A percentile compares a stretch with the other conserved stretches of the same genome.
Evolutionary conservation across 1,140 invertebrate genomes (phyloP).

Genomic region (Bombus impatiens): DNA sequence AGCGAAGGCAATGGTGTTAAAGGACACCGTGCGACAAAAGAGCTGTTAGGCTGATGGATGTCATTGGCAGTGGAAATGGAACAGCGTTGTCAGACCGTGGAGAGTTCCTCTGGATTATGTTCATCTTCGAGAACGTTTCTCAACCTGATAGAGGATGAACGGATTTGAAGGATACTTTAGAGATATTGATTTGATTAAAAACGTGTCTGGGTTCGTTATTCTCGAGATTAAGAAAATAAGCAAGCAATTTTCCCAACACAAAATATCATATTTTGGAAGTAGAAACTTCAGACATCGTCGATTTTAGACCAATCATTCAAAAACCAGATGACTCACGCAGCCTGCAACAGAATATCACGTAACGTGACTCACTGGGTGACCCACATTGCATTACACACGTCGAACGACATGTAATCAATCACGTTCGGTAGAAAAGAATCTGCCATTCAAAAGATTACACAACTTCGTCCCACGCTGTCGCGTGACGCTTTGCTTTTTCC

Average conservation of each 20-base stretch:
- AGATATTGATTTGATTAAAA: not conserved
- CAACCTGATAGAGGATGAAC: not conserved
- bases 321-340: constrained; percentile 10
- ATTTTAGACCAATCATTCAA: not conserved
- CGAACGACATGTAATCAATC: constrained; percentile 32
- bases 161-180: not conserved
- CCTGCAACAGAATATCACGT: not conserved
- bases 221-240: too few species aligned
- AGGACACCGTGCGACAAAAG: not conserved
- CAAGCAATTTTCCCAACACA: not conserved
- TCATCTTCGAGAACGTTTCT: not conserved
- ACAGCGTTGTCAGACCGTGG: not conserved
- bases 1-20: not conserved
- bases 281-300: not conserved
- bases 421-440: constrained; percentile 3
- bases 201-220: too few species aligned
- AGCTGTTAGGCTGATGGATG: not conserved
- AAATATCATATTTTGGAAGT: too few species aligned
- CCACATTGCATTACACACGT: constrained; percentile 15
- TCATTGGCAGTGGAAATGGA: not conserved
- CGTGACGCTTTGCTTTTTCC: not conserved
- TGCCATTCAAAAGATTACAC: not conserved
- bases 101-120: not conserved
- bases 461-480: not conserved
- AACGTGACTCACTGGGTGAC: constrained; percentile 25